A percentile compares a stretch with the other conserved stretches of the same genome.
phyloP scores from a whole-genome alignment of 2,113 vertebrate genomes.

The Neomonachus schauinslandi region DNA sequence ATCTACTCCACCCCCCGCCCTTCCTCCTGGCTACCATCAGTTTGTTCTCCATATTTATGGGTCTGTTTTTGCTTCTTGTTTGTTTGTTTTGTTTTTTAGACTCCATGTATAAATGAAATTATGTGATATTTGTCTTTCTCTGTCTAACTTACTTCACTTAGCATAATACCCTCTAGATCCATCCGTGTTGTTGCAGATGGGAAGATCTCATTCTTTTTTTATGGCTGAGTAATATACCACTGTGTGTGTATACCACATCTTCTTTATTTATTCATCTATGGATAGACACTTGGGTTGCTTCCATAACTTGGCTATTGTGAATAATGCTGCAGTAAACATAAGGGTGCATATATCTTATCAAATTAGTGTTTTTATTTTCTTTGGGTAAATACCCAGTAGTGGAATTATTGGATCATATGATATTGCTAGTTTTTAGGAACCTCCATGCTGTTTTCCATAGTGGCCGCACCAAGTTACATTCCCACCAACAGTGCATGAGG shows the following conservation, averaged over 20 bases:
- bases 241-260: background rate
- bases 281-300: background rate
- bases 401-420: background rate
- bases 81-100: background rate
- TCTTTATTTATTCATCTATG: background rate
- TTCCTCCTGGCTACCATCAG: background rate
- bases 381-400: background rate
- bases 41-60: background rate
- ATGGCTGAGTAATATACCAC: background rate
- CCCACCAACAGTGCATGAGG: background rate
- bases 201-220: background rate
- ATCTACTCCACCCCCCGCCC: background rate
- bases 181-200: background rate
- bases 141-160: background rate
- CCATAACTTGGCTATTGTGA: background rate
- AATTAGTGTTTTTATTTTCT: background rate
- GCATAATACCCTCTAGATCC: background rate
- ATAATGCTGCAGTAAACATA: background rate
- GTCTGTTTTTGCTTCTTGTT: background rate
- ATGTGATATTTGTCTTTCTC: background rate
- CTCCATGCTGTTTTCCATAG: background rate
- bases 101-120: background rate
- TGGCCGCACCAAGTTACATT: background rate
- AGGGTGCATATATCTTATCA: background rate
- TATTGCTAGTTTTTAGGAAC: background rate